Percentiles rank a stretch among this genome's conserved stretches.
Conservation (phyloP, 2,888 invertebrate species). For the Zygothrica quintamaculata region DNA sequence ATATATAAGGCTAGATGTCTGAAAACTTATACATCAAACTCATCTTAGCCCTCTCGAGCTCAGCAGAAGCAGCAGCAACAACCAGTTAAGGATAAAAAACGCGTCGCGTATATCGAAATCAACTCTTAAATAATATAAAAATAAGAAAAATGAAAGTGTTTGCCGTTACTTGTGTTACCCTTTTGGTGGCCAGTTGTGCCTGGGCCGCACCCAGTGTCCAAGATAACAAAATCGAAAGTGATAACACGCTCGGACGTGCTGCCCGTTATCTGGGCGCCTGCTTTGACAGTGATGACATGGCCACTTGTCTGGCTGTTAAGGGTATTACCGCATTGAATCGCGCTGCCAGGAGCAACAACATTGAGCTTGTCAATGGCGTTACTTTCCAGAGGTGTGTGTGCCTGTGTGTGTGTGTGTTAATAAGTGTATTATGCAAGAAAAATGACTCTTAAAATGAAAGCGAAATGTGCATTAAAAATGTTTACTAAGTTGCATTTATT, state of each 20-base stretch:
- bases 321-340: conserved; percentile 86
- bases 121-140: conserved; percentile 6
- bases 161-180: conserved; percentile 71
- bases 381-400: conserved; percentile 86
- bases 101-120: conserved; percentile 46
- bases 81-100: conserved; percentile 64
- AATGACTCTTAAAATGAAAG: conserved; percentile 7
- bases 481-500: conserved; percentile 24
- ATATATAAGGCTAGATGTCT: conserved; percentile 84
- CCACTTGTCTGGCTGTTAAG: conserved; percentile 87
- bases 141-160: conserved; percentile 82
- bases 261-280: conserved; percentile 84
- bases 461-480: conserved; percentile 8
- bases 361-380: conserved; percentile 87
- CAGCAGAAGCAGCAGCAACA: conserved; percentile 61
- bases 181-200: conserved; percentile 76
- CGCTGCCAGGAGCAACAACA: conserved; percentile 86
- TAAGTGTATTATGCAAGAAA: conserved; percentile 25
- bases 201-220: conserved; percentile 83
- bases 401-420: conserved; percentile 28
- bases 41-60: conserved; percentile 83
- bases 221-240: conserved; percentile 85
- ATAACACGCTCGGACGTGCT: conserved; percentile 82
- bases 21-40: conserved; percentile 83
- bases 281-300: conserved; percentile 84